phyloP scores from a whole-genome alignment of 1,140 invertebrate genomes.

The Thaumetopoea pityocampa region DNA sequence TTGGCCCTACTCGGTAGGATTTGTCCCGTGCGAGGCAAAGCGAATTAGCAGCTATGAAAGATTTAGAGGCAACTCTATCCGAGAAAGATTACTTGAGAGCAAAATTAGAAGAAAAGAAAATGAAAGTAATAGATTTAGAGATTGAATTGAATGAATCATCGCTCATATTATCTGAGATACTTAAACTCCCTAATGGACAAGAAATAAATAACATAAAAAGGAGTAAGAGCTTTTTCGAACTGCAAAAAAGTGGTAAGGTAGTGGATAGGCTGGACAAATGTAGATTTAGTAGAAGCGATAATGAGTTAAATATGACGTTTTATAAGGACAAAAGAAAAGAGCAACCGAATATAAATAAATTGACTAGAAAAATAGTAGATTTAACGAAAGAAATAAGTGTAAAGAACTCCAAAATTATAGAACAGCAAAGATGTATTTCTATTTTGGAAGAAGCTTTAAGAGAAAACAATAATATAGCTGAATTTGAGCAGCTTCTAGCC shows the following conservation, averaged over 20 bases:
- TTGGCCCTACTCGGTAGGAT: slow-evolving; percentile 50
- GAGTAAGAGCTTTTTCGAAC: slow-evolving; percentile 63
- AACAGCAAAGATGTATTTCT: slow-evolving; percentile 76
- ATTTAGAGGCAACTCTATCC: slow-evolving; percentile 44
- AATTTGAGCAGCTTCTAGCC: slow-evolving; percentile 72
- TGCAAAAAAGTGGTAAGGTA: slow-evolving; percentile 72
- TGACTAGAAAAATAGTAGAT: slow-evolving; percentile 61
- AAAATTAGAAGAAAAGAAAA: slow-evolving; percentile 59
- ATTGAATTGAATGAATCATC: slow-evolving; percentile 69
- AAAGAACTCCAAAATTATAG: slow-evolving; percentile 75
- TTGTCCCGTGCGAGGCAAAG: slow-evolving; percentile 49
- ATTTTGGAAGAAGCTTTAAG: slow-evolving; percentile 75
- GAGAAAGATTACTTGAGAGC: slow-evolving; percentile 53
- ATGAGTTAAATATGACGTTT: slow-evolving; percentile 42
- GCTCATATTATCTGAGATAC: slow-evolving; percentile 59
- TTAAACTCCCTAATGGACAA: slow-evolving; percentile 61
- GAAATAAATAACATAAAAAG: slow-evolving; percentile 55
- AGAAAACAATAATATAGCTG: slow-evolving; percentile 76
- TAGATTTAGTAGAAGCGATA: slow-evolving; percentile 56
- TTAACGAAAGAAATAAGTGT: slow-evolving; percentile 69
- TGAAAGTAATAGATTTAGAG: slow-evolving; percentile 66
- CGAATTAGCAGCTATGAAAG: slow-evolving; percentile 53
- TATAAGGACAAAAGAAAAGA: slow-evolving; percentile 30
- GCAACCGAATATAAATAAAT: slow-evolving; percentile 44
- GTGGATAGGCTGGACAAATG: slow-evolving; percentile 63